A percentile compares a stretch with the other conserved stretches of the same genome.
Evolutionary conservation across 2,888 invertebrate genomes (phyloP).

Genomic region (Cheilosia urbana): DNA sequence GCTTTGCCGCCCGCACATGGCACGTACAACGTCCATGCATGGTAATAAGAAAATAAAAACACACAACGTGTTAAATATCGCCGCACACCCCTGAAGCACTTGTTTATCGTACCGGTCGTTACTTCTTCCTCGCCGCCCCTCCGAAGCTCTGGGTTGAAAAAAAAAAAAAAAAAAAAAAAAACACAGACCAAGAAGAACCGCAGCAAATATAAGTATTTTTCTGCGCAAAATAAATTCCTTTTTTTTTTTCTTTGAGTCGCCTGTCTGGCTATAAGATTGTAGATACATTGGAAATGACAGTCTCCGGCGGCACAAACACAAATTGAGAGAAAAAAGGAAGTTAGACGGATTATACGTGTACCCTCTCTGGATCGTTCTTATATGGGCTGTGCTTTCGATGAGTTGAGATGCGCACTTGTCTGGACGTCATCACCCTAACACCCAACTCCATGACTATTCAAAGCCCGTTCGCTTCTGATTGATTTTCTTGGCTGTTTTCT

Average conservation of each 20-base stretch:
- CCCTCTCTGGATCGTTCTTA: conserved; percentile 2
- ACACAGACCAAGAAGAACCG: conserved; percentile 3
- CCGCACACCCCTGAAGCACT: conserved; percentile 37
- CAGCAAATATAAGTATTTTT: conserved; percentile 20
- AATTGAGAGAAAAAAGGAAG: conserved; percentile 11
- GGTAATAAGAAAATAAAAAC: conserved; percentile 14
- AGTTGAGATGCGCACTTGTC: not conserved
- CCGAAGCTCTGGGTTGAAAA: conserved; percentile 1
- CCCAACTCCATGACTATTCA: too few species aligned
- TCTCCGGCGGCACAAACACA: conserved; percentile 2
- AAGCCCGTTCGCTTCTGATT: too few species aligned
- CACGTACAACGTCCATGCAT: not conserved
- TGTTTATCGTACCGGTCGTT: conserved; percentile 38
- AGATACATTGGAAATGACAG: conserved; percentile 39
- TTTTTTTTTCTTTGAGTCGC: conserved; percentile 9
- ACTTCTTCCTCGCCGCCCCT: conserved; percentile 6
- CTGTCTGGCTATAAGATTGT: conserved; percentile 25
- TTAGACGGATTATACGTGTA: conserved; percentile 24
- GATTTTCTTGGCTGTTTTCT: too few species aligned
- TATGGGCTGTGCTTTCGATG: not conserved
- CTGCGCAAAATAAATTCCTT: conserved; percentile 41
- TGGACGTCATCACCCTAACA: not conserved
- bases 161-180: not conserved
- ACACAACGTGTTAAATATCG: conserved; percentile 47
- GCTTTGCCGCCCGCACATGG: not conserved